Percentiles rank a stretch among this genome's conserved stretches.
Evolutionary conservation across 92 coral and sea anemone genomes (phyloP).

Genomic region (Phenganax subtilis): DNA sequence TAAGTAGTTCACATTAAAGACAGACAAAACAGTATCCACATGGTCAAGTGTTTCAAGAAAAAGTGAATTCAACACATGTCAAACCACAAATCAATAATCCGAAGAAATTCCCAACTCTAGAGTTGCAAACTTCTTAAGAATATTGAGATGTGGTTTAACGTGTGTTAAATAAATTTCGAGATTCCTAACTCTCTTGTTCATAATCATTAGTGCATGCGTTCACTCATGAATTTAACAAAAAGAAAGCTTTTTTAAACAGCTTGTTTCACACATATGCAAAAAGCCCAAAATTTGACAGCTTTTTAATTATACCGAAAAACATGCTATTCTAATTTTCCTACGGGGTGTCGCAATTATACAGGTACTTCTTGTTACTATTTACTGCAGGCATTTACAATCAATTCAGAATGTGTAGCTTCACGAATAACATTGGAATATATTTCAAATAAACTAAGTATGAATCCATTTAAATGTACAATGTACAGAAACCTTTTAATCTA

Average conservation of each 20-base stretch:
- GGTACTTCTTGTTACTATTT: not conserved
- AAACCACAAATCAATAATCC: too few species aligned
- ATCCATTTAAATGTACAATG: too few species aligned
- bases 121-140: not conserved
- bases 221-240: not conserved
- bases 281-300: slow-evolving; percentile 8
- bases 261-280: not conserved
- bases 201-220: not conserved
- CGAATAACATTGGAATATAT: not conserved
- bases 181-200: not conserved
- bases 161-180: not conserved
- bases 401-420: not conserved
- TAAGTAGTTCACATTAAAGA: too few species aligned
- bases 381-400: not conserved
- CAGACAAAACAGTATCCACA: too few species aligned
- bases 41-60: too few species aligned
- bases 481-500: too few species aligned
- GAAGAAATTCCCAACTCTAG: too few species aligned
- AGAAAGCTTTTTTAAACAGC: slow-evolving; percentile 19
- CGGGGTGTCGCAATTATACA: slow-evolving; percentile 6
- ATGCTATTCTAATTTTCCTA: not conserved
- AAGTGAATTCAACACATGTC: too few species aligned
- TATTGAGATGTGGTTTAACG: not conserved
- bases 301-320: slow-evolving; percentile 16
- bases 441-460: too few species aligned